These are phyloP conservation scores for Symphodus melops DNA, from an alignment of 2,113 vertebrate species.

Conservation along the genomic window DNA sequence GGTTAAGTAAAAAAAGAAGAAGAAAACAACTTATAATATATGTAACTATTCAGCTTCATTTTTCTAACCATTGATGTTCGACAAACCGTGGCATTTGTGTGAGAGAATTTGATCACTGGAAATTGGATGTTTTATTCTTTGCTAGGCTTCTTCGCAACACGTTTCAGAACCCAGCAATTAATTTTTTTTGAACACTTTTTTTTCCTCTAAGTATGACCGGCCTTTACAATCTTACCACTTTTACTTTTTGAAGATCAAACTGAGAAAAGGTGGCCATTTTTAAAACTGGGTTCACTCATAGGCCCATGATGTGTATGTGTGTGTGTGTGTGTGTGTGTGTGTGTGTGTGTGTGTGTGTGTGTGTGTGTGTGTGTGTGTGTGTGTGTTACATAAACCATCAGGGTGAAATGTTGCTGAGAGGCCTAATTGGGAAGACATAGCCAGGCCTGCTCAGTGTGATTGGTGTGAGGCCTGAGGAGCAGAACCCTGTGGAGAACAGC, in stretches of 20 bases:
- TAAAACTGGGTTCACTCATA: constrained; percentile 20
- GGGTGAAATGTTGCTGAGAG: constrained; percentile 45
- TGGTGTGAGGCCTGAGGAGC: constrained; percentile 44
- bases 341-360: constrained; percentile 16
- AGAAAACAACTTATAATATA: too few species aligned
- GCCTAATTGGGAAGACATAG: constrained; percentile 34
- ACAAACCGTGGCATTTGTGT: too few species aligned
- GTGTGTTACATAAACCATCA: constrained; percentile 37
- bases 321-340: constrained; percentile 22
- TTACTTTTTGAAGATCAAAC: neutral
- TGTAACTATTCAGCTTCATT: too few species aligned
- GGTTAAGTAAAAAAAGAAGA: too few species aligned
- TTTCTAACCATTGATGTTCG: too few species aligned
- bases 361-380: constrained; percentile 9
- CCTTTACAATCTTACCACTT: too few species aligned
- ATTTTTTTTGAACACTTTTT: neutral
- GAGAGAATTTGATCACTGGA: too few species aligned
- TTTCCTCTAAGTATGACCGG: neutral
- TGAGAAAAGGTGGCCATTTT: neutral
- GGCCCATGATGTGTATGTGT: constrained; percentile 17
- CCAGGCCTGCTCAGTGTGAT: constrained; percentile 19
- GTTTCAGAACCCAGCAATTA: neutral
- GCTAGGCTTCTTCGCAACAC: neutral
- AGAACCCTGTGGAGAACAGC: constrained; percentile 45
- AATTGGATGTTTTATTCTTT: neutral